Base-by-base conservation (phyloP, 2,888 invertebrate genomes). In the Leptinotarsa juncta region DNA sequence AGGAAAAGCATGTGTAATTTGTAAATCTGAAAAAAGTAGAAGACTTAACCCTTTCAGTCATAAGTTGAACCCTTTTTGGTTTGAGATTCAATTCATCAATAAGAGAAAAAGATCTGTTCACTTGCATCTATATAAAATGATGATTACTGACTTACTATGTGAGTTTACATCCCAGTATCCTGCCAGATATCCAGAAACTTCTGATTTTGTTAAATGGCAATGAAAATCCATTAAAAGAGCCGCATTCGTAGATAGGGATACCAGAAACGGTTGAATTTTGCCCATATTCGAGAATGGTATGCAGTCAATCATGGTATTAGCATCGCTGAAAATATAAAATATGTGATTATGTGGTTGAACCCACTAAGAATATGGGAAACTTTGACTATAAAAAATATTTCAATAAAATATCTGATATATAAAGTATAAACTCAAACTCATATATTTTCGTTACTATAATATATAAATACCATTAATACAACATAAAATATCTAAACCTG, bases 151-250 rank as follows among this genome's bases (percentile, higher is more conserved):
- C 94, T 91, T 91, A 97, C 97, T 96, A 85, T 98, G 97, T 77
- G 93, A 92, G 86, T 96, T 96, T 71, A 96, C 93, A 88, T 98
- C 98, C 98, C 98, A 98, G 74, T 94, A 94, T 4, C 98, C 98
- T 69, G 95, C 98, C 69, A 98, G 89, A 87, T 98, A 98, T n/a
- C 98, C 98, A 84, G 96, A 96, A 16, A 97, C 96, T 90, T 98
- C 98, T 82, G 95, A 95, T 84, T 94, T 95, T n/a, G 95, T 96
- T 82, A 98, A 90, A 88, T 98, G 97, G 84, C 96, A 96, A 87
- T 98, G 98, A 82, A 98, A 94, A 87, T 98, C 97, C 85, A 97
- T 94, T 76, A 97, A 90, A 23, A 97, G 90, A 74, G 95, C 92
- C 2, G 97, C 94, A 84, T 96, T 96, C 26, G 96, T 95, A 73